These are phyloP conservation scores for Chelon labrosus DNA, from an alignment of 2,797 vertebrate genomes.

Conservation along the genomic window DNA sequence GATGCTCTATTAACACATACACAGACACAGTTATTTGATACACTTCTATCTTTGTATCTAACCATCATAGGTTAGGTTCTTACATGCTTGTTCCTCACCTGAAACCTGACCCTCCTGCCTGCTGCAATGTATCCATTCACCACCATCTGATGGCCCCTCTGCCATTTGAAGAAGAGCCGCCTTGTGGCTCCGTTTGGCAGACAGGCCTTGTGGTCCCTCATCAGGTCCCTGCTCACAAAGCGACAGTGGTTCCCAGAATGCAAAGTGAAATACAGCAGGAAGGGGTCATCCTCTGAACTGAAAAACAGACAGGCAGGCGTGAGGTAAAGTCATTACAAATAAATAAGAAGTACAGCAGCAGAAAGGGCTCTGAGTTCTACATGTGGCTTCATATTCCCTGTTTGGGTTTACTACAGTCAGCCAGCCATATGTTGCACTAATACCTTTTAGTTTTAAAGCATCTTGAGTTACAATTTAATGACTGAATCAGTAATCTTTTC, in stretches of 20 bases:
- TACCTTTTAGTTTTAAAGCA: background rate
- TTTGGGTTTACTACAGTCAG: background rate
- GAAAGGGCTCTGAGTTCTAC: background rate
- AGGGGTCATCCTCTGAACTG: constrained; percentile 96
- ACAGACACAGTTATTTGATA: constrained; percentile 1
- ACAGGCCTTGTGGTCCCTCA: constrained; percentile 97
- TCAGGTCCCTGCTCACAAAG: constrained; percentile 93
- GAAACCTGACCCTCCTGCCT: constrained; percentile 83
- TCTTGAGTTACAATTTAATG: background rate
- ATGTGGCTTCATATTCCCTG: background rate
- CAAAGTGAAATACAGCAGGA: constrained; percentile 93
- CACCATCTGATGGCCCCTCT: constrained; percentile 93
- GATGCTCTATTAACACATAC: constrained; percentile 78
- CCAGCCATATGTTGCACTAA: background rate
- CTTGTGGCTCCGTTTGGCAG: constrained; percentile 81
- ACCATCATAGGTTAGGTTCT: background rate
- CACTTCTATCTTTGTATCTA: background rate
- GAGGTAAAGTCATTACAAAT: background rate
- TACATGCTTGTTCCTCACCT: constrained; percentile 80
- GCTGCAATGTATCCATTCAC: constrained; percentile 50
- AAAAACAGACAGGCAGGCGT: background rate
- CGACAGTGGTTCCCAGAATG: constrained; percentile 92
- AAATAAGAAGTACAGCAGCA: background rate
- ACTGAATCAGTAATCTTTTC: background rate
- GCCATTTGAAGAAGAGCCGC: constrained; percentile 97